Base-by-base conservation (phyloP, 2,797 vertebrate genomes). In the Cephalopachus bancanus region DNA sequence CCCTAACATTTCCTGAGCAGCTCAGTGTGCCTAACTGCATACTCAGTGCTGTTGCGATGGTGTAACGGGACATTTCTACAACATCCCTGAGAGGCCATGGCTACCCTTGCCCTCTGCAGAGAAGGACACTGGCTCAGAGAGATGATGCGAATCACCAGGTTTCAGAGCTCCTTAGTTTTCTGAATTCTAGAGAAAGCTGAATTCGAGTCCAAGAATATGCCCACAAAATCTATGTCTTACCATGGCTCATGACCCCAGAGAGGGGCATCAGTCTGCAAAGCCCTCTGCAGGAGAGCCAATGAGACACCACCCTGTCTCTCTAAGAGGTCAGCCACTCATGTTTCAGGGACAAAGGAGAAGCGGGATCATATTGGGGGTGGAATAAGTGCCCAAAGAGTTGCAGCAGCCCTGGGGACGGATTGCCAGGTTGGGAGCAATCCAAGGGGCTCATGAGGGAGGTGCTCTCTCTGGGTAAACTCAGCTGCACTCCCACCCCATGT, bases 21-120 rank as follows among this genome's bases (percentile, higher is more conserved):
- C 64, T 37, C 12, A 0, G 72, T 15, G 0, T 0, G 7, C 4
- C 33, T 16, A 51, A 19, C 14, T 2, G 10, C 0, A 3, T 49
- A 11, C 2, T 14, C 2, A 57, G 60, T 0, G 2, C 11, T 6
- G 7, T 7, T 4, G 7, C 0, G 5, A 1, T 0, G 10, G 26
- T 0, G 1, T 16, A 2, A 10, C 7, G 6, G 83, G 57, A 17
- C 2, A 0, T 11, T 24, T n/a, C 33, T 10, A 6, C 49, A 0
- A 3, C 12, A 2, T 0, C 7, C 71, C 59, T 0, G 30, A 26
- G 62, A 24, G 4, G 1, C 28, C 51, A 10, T 24, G 62, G 20
- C 26, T 30, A 16, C 33, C 7, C 0, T 0, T 0, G 24, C 1
- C 4, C 37, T 59, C 55, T 24, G 30, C 37, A 14, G 37, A 51